Evolutionary conservation across 1,140 invertebrate genomes (phyloP).

Genomic region (Heliconius congener): DNA sequence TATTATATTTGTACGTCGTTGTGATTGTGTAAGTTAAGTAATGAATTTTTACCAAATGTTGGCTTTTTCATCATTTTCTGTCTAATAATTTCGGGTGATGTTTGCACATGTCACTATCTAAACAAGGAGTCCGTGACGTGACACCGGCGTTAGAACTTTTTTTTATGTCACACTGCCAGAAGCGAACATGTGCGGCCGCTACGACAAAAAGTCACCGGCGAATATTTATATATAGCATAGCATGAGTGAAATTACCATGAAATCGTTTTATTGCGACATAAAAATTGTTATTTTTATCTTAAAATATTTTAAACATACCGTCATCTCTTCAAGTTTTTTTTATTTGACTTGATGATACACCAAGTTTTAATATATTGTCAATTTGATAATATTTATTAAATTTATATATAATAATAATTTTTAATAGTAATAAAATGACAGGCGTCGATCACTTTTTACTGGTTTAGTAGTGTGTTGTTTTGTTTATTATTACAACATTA

Average conservation of each 20-base stretch:
- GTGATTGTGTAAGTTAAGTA: neutral
- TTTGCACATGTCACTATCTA: conserved; percentile 3
- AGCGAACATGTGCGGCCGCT: conserved; percentile 7
- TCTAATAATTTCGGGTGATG: neutral
- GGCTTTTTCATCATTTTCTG: conserved; percentile 5
- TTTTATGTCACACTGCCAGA: conserved; percentile 23
- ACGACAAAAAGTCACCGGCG: neutral
- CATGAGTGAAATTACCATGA: neutral
- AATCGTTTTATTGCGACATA: neutral
- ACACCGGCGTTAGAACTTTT: conserved; percentile 12
- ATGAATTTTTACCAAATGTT: conserved; percentile 15
- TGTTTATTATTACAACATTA: conserved; percentile 53
- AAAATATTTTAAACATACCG: neutral
- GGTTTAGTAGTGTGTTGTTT: conserved; percentile 35
- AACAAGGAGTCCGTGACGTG: conserved; percentile 10
- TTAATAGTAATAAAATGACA: neutral
- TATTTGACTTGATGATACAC: neutral
- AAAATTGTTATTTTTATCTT: conserved; percentile 9
- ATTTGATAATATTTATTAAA: neutral
- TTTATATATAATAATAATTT: too few relatives aligned
- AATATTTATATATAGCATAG: conserved; percentile 4
- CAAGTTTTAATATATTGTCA: neutral
- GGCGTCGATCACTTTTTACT: neutral
- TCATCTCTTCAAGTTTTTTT: neutral
- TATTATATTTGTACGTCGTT: neutral